Base-by-base conservation (phyloP, 2,888 invertebrate species). In the Seira musarum region DNA sequence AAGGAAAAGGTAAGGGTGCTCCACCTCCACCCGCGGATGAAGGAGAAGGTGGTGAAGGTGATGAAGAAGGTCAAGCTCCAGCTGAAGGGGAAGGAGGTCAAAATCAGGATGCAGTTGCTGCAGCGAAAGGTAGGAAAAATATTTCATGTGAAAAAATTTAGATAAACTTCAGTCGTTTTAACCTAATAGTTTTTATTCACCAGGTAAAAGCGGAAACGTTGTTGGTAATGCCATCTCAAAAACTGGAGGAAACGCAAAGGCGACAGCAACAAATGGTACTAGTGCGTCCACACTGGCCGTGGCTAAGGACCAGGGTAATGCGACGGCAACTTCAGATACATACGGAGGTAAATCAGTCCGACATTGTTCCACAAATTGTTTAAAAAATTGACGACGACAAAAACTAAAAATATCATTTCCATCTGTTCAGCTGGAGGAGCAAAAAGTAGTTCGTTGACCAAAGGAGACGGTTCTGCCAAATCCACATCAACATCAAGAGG, bases 181-280 rank as follows among this genome's bases (percentile, higher is more conserved):
- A n/a, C n/a, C n/a, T n/a, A n/a, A n/a, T n/a, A n/a, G n/a, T n/a
- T n/a, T n/a, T n/a, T n/a, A n/a, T n/a, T n/a, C n/a, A n/a, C 8
- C 30, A 19, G 21, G 10, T 40, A 57, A 60, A 57, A 57, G 53
- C 5, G 75, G 75, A 10, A 53, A n/a, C 1, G 66, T 66, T 0
- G 13, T 40, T 5, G 77, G 69, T 2, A 77, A 70, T 22, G 77
- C 77, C 1, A 49, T 77, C 19, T 63, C 77, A 1, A 40, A 63
- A 21, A 49, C 63, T 2, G 77, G 77, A 1, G 70, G 77, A 15
- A 40, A 40, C 22, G 77, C 77, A 0, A 63, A 35, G 17, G 69
- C 77, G 0, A 77, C 68, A n/a, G 77, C 77, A 5, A 21, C 40
- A 0, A 78, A 78, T 22, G 78, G 78, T 57, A 71, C 78, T 2